These are phyloP conservation scores for Chloropsis cyanopogon DNA, from an alignment of 2,113 vertebrate genomes.

Conservation along the genomic window DNA sequence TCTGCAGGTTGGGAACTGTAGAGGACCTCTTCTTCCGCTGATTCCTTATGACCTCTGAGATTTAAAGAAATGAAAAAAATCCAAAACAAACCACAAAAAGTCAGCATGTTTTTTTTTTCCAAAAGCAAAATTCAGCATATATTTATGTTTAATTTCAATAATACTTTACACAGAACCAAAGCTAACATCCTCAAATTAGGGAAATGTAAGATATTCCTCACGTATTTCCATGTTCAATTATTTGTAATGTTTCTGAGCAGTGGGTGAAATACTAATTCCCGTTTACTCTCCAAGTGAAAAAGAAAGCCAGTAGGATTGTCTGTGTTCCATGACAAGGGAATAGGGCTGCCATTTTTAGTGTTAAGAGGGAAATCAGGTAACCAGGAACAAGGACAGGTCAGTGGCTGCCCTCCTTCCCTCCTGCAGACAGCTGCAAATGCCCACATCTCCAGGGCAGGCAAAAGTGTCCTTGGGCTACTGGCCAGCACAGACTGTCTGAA, in stretches of 20 bases:
- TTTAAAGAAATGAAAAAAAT: background rate
- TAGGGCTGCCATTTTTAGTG: background rate
- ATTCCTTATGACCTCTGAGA: conserved; percentile 67
- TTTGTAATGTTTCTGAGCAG: background rate
- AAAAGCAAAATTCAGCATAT: background rate
- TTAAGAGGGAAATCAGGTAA: background rate
- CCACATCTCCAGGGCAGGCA: background rate
- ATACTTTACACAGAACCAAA: background rate
- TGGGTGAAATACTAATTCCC: background rate
- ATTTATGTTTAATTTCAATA: background rate
- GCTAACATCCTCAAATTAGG: background rate
- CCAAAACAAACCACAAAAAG: background rate
- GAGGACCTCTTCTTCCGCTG: conserved; percentile 69
- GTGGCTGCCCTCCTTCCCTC: background rate
- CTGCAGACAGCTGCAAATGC: background rate
- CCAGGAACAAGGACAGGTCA: background rate
- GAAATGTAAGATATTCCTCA: background rate
- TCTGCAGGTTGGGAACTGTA: conserved; percentile 78
- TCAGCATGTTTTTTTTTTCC: background rate
- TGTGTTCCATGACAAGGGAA: background rate
- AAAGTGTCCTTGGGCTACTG: background rate
- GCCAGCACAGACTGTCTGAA: background rate
- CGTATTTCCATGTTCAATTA: background rate
- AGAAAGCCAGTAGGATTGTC: background rate
- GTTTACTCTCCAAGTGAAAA: background rate